Percentiles rank a stretch among this genome's conserved stretches.
phyloP scores from a whole-genome alignment of 2,888 invertebrate species.

The Psococerastis gibbosa region DNA sequence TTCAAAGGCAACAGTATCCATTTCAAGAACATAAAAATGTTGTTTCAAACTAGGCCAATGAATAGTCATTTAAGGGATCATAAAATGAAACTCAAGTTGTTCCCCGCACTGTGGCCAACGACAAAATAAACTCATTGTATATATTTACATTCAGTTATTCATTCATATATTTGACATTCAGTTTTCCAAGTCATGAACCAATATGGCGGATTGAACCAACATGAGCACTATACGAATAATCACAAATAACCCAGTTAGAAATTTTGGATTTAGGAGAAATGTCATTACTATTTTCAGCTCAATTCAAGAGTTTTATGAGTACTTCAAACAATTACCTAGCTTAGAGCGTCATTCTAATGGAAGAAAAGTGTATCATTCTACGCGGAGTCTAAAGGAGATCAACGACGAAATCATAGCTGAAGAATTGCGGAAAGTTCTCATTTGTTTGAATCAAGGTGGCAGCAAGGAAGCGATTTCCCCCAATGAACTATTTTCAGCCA shows the following conservation, averaged over 20 bases:
- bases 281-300: constrained; percentile 33
- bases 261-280: constrained; percentile 8
- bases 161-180: neutral
- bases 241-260: no score
- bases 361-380: constrained; percentile 37
- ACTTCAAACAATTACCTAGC: constrained; percentile 57
- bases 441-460: constrained; percentile 48
- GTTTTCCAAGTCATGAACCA: no score
- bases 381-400: constrained; percentile 37
- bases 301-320: constrained; percentile 65
- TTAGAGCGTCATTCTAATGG: constrained; percentile 40
- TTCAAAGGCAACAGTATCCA: no score
- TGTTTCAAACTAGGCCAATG: no score
- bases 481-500: constrained; percentile 59
- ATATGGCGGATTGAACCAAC: no score
- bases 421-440: constrained; percentile 57
- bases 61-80: no score
- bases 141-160: no score
- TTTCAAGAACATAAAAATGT: no score
- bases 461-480: constrained; percentile 58
- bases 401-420: constrained; percentile 58
- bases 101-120: no score
- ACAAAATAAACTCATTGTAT: no score
- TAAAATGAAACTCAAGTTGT: no score
- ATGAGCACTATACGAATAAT: no score